Evolutionary conservation across 2,113 vertebrate species (phyloP), one percentile per base, ranked within the genome.

Genomic region (Leptocoma aspasia): DNA sequence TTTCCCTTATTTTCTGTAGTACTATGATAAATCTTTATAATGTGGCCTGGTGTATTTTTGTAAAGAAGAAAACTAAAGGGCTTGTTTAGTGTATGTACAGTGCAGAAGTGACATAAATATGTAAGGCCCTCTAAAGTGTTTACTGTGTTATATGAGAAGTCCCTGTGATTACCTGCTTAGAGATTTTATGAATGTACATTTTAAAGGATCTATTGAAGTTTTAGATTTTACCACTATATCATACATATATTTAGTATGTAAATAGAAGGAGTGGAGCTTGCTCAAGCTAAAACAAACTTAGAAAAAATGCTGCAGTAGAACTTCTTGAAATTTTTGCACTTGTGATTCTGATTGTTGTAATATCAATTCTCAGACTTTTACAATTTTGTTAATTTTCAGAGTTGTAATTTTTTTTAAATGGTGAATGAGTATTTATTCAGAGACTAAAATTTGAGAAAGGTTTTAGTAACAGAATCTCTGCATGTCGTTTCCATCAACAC

Each of bases 1-100:
- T 95, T 95, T 94, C 59, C 60, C 41, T 87, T 80, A 52, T 90
- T 94, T 94, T 96, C 75, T 56, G 24, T 66, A 63, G 82, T 54
- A 72, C 68, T 68, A 16, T 73, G 75, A 69, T 90, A 94, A 91
- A 82, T 82, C 89, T 94, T 92, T 82, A 65, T 85, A 89, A 85
- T 77, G 59, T 87, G 61, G 52, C 53, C 47, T 76, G 31, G 35
- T 82, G 21, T 65, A 14, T 42, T 95, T 92, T 82, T 86, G 35
- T 54, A 17, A 71, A 83, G 77, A 69, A 47, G n/a, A 70, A 92
- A 85, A 65, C 22, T 8, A 31, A 66, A 47, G 75, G 39, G 42
- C 31, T 92, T 79, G 66, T 82, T 92, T 76, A 69, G 70, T 71
- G 39, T 69, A 22, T 15, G 12, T 68, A 57, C 59, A 71, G 69